Evolutionary conservation across 64 coral and sea anemone species (phyloP).

Genomic region (Anthopleura sola): DNA sequence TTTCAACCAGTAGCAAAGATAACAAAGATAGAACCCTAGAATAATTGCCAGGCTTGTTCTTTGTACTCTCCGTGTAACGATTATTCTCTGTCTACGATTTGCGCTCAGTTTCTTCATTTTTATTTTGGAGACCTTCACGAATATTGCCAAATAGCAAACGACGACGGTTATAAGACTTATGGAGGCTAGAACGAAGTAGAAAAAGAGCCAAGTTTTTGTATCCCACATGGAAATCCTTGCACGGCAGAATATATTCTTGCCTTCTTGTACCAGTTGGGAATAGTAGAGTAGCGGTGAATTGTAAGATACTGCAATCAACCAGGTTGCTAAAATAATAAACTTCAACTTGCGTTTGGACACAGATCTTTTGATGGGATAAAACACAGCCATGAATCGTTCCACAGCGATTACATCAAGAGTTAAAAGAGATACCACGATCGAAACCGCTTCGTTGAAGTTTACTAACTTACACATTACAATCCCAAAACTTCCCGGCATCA

Average conservation of each 20-base stretch:
- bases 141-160: neutral
- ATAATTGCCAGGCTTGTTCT: slow-evolving; percentile 10
- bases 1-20: slow-evolving; percentile 11
- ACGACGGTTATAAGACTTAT: neutral
- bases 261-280: neutral
- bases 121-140: neutral
- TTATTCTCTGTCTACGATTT: neutral
- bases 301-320: slow-evolving; percentile 13
- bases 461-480: slow-evolving; percentile 3
- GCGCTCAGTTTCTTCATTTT: neutral
- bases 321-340: neutral
- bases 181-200: slow-evolving; percentile 4
- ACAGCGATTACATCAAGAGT: slow-evolving; percentile 8
- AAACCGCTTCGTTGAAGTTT: slow-evolving; percentile 21
- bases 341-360: neutral
- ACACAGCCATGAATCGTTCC: slow-evolving; percentile 1
- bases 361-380: neutral
- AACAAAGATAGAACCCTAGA: slow-evolving; percentile 17
- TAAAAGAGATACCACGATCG: slow-evolving; percentile 5
- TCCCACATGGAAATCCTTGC: neutral
- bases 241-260: neutral
- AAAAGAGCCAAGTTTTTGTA: neutral
- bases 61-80: neutral
- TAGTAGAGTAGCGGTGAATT: slow-evolving; percentile 2
- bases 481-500: neutral